Evolutionary conservation across 92 coral and sea anemone species (phyloP).

Genomic region (Pocillopora meandrina): DNA sequence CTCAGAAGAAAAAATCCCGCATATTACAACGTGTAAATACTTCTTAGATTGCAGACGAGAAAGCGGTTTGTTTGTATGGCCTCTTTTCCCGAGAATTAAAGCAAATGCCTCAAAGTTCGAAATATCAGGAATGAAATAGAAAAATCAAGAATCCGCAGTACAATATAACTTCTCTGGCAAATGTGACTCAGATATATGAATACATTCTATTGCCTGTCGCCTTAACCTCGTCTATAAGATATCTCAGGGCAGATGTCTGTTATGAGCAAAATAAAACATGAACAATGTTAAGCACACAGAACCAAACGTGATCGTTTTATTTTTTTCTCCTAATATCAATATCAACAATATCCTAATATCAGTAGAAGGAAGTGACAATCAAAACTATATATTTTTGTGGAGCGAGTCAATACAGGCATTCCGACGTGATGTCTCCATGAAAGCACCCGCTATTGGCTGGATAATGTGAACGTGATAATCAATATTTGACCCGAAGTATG

Average conservation of each 20-base stretch:
- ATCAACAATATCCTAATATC: not conserved
- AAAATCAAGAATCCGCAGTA: not conserved
- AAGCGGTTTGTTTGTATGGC: not conserved
- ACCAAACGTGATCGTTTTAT: constrained; percentile 24
- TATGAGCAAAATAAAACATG: not conserved
- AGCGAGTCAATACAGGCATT: not conserved
- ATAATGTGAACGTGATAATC: too few species aligned
- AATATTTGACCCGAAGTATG: not conserved
- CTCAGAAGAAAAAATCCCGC: not conserved
- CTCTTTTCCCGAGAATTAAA: not conserved
- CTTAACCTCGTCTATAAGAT: not conserved
- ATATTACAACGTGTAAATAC: not conserved
- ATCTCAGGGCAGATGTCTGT: not conserved
- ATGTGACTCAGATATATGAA: not conserved
- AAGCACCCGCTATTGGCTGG: constrained; percentile 2
- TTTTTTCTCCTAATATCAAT: not conserved
- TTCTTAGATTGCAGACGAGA: too few species aligned
- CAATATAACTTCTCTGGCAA: not conserved
- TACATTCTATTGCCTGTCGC: too few species aligned
- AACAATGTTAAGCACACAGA: not conserved
- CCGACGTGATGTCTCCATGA: not conserved
- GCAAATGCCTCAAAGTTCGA: not conserved
- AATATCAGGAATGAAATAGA: not conserved
- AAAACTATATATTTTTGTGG: not conserved
- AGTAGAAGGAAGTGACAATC: not conserved